phyloP scores from a whole-genome alignment of 2,797 vertebrate species.

The Adelosebastes latens region DNA sequence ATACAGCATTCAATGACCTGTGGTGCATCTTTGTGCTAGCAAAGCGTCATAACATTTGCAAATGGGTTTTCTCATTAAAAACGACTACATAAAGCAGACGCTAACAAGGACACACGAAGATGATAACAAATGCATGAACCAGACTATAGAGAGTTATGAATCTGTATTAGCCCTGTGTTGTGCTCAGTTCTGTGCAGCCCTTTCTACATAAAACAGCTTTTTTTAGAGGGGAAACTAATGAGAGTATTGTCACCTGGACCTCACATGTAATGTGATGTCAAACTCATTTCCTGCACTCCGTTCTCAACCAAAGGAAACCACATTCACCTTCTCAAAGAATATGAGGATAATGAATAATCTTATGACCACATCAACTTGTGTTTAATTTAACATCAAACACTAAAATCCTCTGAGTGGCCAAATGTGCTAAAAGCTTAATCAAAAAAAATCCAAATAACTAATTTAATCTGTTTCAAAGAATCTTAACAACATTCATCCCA shows the following conservation, averaged over 20 bases:
- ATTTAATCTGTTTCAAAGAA: slow-evolving; percentile 31
- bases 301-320: not conserved
- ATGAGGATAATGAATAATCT: slow-evolving; percentile 29
- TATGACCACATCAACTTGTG: slow-evolving; percentile 1
- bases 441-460: not conserved
- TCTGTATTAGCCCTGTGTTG: not conserved
- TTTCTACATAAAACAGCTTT: slow-evolving; percentile 11
- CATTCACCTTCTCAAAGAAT: slow-evolving; percentile 20
- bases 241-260: slow-evolving; percentile 21
- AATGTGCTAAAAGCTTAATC: slow-evolving; percentile 13
- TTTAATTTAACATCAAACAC: slow-evolving; percentile 46
- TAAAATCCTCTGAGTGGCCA: not conserved
- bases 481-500: slow-evolving; percentile 5
- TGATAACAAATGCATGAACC: slow-evolving; percentile 21
- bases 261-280: slow-evolving; percentile 33
- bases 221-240: slow-evolving; percentile 25
- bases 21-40: not conserved
- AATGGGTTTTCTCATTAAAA: slow-evolving; percentile 13
- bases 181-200: not conserved
- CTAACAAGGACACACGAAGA: slow-evolving; percentile 8
- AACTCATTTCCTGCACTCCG: slow-evolving; percentile 47
- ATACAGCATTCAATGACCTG: not conserved
- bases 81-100: not conserved
- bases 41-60: not conserved
- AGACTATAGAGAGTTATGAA: slow-evolving; percentile 1